Evolutionary conservation across 2,888 invertebrate genomes (phyloP).

Genomic region (Belgica antarctica): DNA sequence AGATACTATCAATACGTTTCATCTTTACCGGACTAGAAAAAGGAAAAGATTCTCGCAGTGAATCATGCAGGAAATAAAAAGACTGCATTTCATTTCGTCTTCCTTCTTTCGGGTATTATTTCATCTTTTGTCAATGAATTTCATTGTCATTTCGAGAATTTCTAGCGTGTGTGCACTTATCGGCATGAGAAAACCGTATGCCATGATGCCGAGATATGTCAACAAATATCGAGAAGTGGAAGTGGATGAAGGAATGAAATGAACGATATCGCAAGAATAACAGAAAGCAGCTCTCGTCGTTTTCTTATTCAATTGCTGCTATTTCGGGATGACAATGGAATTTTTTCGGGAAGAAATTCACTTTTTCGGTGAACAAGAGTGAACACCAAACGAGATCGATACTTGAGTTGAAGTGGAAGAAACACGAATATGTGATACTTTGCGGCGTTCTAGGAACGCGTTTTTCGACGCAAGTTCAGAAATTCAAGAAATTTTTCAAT

Average conservation of each 20-base stretch:
- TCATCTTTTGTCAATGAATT: not conserved
- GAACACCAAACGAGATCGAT: too few relatives aligned
- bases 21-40: not conserved
- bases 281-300: not conserved
- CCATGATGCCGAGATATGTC: not conserved
- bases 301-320: not conserved
- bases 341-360: too few relatives aligned
- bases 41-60: not conserved
- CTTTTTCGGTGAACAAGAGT: too few relatives aligned
- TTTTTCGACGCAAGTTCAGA: too few relatives aligned
- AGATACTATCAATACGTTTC: not conserved
- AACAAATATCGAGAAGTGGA: constrained; percentile 6
- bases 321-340: too few relatives aligned
- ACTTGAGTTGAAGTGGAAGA: too few relatives aligned
- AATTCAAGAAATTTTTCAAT: too few relatives aligned
- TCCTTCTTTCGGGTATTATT: not conserved
- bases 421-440: too few relatives aligned
- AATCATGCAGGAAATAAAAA: not conserved
- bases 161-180: constrained; percentile 20
- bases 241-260: too few relatives aligned
- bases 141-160: constrained; percentile 3
- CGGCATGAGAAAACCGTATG: not conserved
- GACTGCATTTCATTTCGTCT: not conserved
- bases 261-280: too few relatives aligned
- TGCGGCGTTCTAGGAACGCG: too few relatives aligned